A percentile compares a stretch with the other conserved stretches of the same genome.
phyloP scores from a whole-genome alignment of 2,888 invertebrate species.

The Cantharis rufa region DNA sequence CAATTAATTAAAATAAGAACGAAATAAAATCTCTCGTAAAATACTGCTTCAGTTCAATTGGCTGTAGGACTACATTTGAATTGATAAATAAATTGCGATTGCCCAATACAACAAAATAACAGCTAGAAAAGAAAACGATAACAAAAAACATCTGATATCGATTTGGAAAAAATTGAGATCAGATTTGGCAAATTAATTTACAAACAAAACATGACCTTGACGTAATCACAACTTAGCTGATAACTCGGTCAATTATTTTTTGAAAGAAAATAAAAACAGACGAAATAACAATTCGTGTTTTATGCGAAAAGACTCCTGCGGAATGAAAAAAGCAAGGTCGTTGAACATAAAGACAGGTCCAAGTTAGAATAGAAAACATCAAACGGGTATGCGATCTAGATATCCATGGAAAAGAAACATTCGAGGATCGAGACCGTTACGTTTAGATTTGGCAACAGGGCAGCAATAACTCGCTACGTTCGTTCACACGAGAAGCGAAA shows the following conservation, averaged over 20 bases:
- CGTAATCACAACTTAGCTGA: constrained; percentile 21
- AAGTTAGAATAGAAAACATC: constrained; percentile 38
- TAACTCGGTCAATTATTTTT: constrained; percentile 12
- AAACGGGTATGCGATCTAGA: constrained; percentile 48
- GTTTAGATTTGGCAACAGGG: constrained; percentile 47
- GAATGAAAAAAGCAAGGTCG: constrained; percentile 40
- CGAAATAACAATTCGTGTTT: neutral
- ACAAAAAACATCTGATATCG: neutral
- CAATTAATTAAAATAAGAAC: neutral
- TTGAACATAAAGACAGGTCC: constrained; percentile 45
- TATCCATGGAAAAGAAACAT: constrained; percentile 48
- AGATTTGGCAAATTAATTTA: constrained; percentile 1
- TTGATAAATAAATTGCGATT: neutral
- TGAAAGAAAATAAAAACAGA: constrained; percentile 20
- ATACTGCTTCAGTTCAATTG: neutral
- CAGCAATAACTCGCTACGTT: constrained; percentile 46
- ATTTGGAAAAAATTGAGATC: neutral
- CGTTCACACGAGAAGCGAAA: constrained; percentile 52
- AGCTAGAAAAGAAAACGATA: neutral
- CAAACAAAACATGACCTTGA: constrained; percentile 21
- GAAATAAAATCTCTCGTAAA: neutral
- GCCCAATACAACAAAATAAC: neutral
- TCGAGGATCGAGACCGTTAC: constrained; percentile 51
- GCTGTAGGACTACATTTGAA: neutral
- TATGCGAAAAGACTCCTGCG: neutral